Evolutionary conservation across 2,888 invertebrate genomes (phyloP).

Genomic region (Holacanthella duospinosa): DNA sequence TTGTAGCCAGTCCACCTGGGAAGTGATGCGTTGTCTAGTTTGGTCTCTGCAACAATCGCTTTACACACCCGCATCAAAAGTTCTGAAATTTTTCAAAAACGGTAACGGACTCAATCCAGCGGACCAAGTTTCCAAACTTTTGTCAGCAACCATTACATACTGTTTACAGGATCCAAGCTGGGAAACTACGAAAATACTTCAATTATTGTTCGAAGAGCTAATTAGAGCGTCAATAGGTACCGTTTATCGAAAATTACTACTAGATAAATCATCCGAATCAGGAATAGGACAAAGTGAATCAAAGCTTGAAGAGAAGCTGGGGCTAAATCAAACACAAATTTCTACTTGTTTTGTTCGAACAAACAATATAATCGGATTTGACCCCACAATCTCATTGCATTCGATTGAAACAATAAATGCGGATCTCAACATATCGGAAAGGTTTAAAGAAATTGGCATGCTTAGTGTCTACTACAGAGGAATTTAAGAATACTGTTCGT

Average conservation of each 20-base stretch:
- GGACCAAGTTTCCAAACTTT: neutral
- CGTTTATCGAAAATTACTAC: neutral
- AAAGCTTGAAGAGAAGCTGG: too few relatives aligned
- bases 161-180: neutral
- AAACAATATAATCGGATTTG: too few relatives aligned
- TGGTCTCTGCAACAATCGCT: neutral
- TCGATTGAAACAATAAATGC: too few relatives aligned
- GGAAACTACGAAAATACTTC: neutral
- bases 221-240: neutral
- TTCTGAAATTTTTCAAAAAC: neutral
- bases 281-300: too few relatives aligned
- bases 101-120: neutral
- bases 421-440: too few relatives aligned
- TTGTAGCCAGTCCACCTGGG: neutral
- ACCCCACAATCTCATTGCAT: too few relatives aligned
- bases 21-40: neutral
- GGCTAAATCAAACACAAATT: too few relatives aligned
- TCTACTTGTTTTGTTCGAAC: too few relatives aligned
- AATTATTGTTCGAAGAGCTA: neutral
- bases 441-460: too few relatives aligned
- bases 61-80: neutral
- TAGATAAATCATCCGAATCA: too few relatives aligned
- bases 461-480: too few relatives aligned
- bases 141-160: neutral
- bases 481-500: too few relatives aligned